A percentile compares a stretch with the other conserved stretches of the same genome.
These are phyloP conservation scores for Pachycephus smyrnensis DNA, from an alignment of 2,888 invertebrate genomes.

Conservation along the genomic window DNA sequence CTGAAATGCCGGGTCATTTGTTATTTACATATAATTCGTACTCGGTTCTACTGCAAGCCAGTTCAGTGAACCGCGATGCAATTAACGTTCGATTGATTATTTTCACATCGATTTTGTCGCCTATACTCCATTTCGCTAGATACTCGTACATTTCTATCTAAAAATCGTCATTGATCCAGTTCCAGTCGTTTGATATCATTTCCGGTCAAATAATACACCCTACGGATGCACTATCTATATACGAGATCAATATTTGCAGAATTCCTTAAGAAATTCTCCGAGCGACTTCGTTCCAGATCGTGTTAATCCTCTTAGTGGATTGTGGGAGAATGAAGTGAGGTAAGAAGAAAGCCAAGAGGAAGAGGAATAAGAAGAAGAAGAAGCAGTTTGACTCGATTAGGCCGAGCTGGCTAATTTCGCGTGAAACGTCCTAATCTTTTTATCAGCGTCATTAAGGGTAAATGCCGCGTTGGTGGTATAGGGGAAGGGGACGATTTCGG, in stretches of 20 bases:
- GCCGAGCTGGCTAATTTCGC: conserved; percentile 9
- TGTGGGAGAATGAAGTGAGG: background rate
- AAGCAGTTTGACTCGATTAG: background rate
- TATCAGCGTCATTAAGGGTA: conserved; percentile 49
- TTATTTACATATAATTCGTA: conserved; percentile 59
- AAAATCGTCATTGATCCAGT: background rate
- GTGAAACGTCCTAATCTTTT: conserved; percentile 51
- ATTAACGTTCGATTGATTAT: conserved; percentile 57
- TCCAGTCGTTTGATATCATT: background rate
- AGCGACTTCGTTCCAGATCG: background rate
- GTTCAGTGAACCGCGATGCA: conserved; percentile 43
- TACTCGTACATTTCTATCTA: background rate
- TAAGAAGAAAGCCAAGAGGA: background rate
- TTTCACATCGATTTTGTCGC: conserved; percentile 28
- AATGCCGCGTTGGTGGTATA: conserved; percentile 16
- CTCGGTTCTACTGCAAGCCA: conserved; percentile 41
- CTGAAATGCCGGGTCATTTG: conserved; percentile 52
- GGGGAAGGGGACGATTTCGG: conserved; percentile 4
- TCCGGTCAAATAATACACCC: background rate
- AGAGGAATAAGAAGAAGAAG: background rate
- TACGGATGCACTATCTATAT: background rate
- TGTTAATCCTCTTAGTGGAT: background rate
- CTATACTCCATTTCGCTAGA: background rate
- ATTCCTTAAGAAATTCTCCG: background rate
- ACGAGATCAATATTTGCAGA: background rate